Evolutionary conservation across 2,113 vertebrate species (phyloP), one percentile per base, ranked within the genome.

Genomic region (Tyrannus savana): DNA sequence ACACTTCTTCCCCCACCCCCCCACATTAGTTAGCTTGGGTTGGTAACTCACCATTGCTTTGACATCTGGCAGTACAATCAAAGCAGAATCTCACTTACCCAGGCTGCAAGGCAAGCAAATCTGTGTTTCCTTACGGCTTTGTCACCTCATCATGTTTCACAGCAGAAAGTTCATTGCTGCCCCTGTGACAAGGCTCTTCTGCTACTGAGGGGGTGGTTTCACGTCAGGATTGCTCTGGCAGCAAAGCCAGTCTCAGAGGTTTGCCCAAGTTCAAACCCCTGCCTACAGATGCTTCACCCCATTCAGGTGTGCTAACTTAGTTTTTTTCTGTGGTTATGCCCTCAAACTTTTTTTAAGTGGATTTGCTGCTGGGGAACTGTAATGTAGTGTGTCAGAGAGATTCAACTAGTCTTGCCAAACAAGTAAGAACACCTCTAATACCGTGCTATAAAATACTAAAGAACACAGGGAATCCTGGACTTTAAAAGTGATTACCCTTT

Each of bases 21-120:
- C 41, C 4, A 4, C 58, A 16, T 69, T 64, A 84, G 27, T 89
- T 55, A 71, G 25, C 75, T 85, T 0, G 2, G 27, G n/a, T 59
- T 94, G 77, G 90, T 94, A 94, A 90, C 83, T 87, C 76, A 73
- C 71, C 75, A 35, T 31, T 55, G 74, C 87, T 79, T 66, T 88
- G 87, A 91, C 84, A 93, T 90, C 91, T 95, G 82, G 95, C 92
- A 91, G 67, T 31, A 66, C 79, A 86, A 56, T 81, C 63, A 78
- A 92, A 93, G 85, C 79, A 93, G 47, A 46, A 52, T 86, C 52
- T 81, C 92, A 50, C 79, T 83, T 56, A 55, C 35, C 0, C 0
- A 83, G 60, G 72, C 95, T 94, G 85, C 90, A 88, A 93, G 52
- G 79, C 64, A 90, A 90, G 85, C 85, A 73, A 78, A 72, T 56